A percentile compares a stretch with the other conserved stretches of the same genome.
Conservation (phyloP, 2,888 invertebrate species). For the Saturnia pavonia region DNA sequence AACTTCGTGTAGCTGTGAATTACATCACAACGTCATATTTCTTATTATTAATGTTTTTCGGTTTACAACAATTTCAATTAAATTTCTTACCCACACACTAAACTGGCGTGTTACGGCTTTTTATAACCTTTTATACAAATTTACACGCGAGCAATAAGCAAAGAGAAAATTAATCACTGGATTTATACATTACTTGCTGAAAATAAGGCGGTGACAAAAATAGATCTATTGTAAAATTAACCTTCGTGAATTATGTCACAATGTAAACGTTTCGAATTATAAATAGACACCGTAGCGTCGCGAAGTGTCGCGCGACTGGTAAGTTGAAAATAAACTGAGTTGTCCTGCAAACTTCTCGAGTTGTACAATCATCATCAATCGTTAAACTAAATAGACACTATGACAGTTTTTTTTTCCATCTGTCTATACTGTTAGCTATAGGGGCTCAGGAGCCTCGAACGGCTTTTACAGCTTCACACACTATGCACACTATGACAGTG, state of each 20-base stretch:
- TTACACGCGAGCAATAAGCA: neutral
- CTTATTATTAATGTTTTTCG: neutral
- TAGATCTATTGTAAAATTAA: constrained; percentile 8
- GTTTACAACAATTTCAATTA: neutral
- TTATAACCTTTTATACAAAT: too few species aligned
- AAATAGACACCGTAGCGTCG: constrained; percentile 6
- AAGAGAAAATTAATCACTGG: neutral
- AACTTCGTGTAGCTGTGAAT: too few species aligned
- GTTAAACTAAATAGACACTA: neutral
- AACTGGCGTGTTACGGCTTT: neutral
- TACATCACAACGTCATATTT: too few species aligned
- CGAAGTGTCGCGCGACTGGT: constrained; percentile 3
- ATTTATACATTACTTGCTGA: neutral
- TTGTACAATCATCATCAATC: neutral
- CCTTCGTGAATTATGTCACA: neutral
- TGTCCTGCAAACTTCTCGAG: neutral
- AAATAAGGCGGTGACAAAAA: neutral
- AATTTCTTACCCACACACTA: neutral
- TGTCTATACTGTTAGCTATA: too few species aligned
- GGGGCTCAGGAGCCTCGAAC: too few species aligned
- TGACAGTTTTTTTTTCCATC: too few species aligned
- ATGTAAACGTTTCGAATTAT: constrained; percentile 6
- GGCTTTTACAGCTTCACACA: too few species aligned
- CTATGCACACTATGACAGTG: too few species aligned
- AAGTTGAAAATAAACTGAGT: constrained; percentile 1